Evolutionary conservation across 2,888 invertebrate genomes (phyloP).

Genomic region (Sinhomidia bicolor): DNA sequence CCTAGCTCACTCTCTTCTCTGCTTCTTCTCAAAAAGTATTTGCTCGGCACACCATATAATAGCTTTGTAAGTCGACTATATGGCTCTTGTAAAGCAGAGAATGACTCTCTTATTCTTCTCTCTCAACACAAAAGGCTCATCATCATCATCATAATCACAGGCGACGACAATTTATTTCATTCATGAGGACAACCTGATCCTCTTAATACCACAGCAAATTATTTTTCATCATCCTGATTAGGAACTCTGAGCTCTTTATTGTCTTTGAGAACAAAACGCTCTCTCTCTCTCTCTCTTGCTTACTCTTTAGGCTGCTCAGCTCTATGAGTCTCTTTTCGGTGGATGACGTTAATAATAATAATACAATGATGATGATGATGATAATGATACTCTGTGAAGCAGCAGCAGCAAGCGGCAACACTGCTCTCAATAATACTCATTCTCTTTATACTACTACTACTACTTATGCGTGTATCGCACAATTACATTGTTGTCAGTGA

Average conservation of each 20-base stretch:
- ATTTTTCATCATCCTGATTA: constrained; percentile 75
- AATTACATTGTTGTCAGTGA: constrained; percentile 29
- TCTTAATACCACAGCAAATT: constrained; percentile 75
- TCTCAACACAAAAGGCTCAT: constrained; percentile 71
- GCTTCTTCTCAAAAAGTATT: constrained; percentile 63
- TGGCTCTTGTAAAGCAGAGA: constrained; percentile 72
- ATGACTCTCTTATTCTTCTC: constrained; percentile 66
- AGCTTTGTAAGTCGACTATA: constrained; percentile 69
- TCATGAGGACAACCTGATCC: constrained; percentile 76
- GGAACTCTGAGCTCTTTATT: constrained; percentile 75
- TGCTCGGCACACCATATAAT: constrained; percentile 68
- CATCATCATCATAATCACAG: constrained; percentile 74
- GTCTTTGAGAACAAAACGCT: constrained; percentile 68
- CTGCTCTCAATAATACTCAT: not conserved
- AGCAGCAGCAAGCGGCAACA: not conserved
- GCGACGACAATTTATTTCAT: constrained; percentile 76
- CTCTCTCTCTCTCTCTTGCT: too few relatives aligned
- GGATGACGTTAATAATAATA: constrained; percentile 40
- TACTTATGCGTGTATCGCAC: constrained; percentile 26
- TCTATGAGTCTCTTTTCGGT: constrained; percentile 48
- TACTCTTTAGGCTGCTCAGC: too few relatives aligned
- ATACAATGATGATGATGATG: constrained; percentile 26
- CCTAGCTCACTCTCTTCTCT: too few relatives aligned
- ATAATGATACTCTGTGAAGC: constrained; percentile 34
- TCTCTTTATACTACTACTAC: too few relatives aligned